Evolutionary conservation across 1,140 invertebrate genomes (phyloP), one percentile per base, ranked within the genome.

Genomic region (Odontomachus brunneus): DNA sequence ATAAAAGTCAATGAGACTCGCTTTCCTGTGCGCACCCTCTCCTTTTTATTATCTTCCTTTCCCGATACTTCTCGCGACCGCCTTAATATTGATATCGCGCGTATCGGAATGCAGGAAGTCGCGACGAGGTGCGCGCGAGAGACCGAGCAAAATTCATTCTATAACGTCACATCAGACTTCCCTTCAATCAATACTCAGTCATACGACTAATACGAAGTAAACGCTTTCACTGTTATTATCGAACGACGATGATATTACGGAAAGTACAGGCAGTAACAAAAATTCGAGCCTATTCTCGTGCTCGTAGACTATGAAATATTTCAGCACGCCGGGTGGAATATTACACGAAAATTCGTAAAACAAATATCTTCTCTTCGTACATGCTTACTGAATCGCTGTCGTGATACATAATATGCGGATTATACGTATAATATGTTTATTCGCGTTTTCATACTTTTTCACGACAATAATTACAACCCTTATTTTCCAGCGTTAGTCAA

Each of bases 31-130:
- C 60, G 26, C 73, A 9, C 53, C n/a, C 44, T 51, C 59, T 12
- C 44, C 74, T 44, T 44, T 44, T 44, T 44, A 44, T 44, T 44
- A 44, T 44, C 38, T 9, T 44, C 38, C 9, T 44, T 44, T 7
- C 9, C 38, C 38, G 38, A 44, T 44, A 44, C 38, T 44, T 44
- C n/a, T n/a, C 17, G 11, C 48, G n/a, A 15, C 5, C 19, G 26
- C 11, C 26, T 76, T 66, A 7, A 11, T 44, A 76, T 76, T 76
- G 62, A 76, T 66, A 76, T 51, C 48, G 60, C 38, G 48, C 59
- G 59, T 78, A 78, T 80, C 51, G n/a, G 44, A 69, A 80, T 80
- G 33, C 51, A 65, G 75, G 65, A 80, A 80, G n/a, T 57, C 51
- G 14, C 33, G 17, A 19, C 63, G 9, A 48, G 29, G n/a, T 53